A percentile compares a stretch with the other conserved stretches of the same genome.
phyloP scores from a whole-genome alignment of 2,888 invertebrate species.

The Drosophila greeni region DNA sequence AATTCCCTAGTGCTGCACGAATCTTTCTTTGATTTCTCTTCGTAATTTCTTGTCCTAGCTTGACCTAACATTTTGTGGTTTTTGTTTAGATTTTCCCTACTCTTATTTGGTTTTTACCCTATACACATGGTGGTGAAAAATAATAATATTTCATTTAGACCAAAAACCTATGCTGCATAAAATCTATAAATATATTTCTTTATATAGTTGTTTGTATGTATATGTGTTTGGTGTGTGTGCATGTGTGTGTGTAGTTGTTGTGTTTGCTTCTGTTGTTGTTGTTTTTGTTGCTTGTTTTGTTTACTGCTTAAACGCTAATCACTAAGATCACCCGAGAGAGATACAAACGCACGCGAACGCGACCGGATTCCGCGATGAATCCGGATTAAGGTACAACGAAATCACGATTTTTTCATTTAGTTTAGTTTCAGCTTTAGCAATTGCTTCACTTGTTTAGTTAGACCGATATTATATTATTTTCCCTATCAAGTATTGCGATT shows the following conservation, averaged over 20 bases:
- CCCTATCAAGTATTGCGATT: slow-evolving; percentile 42
- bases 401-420: slow-evolving; percentile 76
- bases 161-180: slow-evolving; percentile 46
- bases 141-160: slow-evolving; percentile 33
- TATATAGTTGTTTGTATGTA: slow-evolving; percentile 34
- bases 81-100: slow-evolving; percentile 11
- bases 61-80: slow-evolving; percentile 27
- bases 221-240: slow-evolving; percentile 37
- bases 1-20: slow-evolving; percentile 15
- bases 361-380: slow-evolving; percentile 80
- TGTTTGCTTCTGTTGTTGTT: slow-evolving; percentile 25
- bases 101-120: slow-evolving; percentile 17
- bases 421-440: slow-evolving; percentile 50
- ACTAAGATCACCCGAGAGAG: slow-evolving; percentile 79
- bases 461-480: slow-evolving; percentile 17
- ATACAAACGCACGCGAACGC: slow-evolving; percentile 79
- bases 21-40: slow-evolving; percentile 10
- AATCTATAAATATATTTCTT: slow-evolving; percentile 47
- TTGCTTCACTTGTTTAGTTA: slow-evolving; percentile 45
- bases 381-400: slow-evolving; percentile 80
- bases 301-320: slow-evolving; percentile 73
- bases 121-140: slow-evolving; percentile 19
- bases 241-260: slow-evolving; percentile 32
- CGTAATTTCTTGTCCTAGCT: slow-evolving; percentile 27
- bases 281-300: slow-evolving; percentile 32